These are phyloP conservation scores for Lepidurus apus DNA, from an alignment of 1,140 invertebrate genomes.

Conservation along the genomic window DNA sequence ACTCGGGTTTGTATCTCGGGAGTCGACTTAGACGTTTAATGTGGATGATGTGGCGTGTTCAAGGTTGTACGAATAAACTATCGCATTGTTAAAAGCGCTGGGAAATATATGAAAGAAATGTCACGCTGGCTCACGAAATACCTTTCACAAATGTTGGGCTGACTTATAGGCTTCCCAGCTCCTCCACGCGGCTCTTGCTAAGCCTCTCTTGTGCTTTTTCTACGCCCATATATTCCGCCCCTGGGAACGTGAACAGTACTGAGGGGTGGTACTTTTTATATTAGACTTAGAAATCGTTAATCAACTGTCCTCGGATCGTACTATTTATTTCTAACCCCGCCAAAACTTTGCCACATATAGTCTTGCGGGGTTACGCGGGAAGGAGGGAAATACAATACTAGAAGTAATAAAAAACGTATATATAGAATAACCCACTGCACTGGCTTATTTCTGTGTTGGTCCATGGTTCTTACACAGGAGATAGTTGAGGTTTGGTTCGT, in stretches of 20 bases:
- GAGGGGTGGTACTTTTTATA: neutral
- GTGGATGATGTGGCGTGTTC: neutral
- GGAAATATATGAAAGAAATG: slow-evolving; percentile 10
- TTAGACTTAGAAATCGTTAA: neutral
- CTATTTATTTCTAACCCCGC: neutral
- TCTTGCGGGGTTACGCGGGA: too few species aligned
- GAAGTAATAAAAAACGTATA: too few species aligned
- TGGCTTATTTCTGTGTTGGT: too few species aligned
- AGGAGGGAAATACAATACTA: too few species aligned
- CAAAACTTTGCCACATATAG: too few species aligned
- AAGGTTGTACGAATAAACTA: neutral
- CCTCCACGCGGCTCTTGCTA: neutral
- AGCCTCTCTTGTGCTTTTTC: neutral
- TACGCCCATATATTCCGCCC: neutral
- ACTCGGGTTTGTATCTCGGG: neutral
- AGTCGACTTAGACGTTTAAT: neutral
- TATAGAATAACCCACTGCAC: too few species aligned
- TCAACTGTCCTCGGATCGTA: neutral
- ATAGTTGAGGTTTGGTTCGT: too few species aligned
- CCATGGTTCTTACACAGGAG: too few species aligned
- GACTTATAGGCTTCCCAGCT: neutral
- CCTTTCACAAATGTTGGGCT: neutral
- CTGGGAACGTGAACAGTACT: neutral
- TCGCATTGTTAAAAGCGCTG: neutral
- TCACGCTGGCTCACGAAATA: slow-evolving; percentile 9